These are phyloP conservation scores for Lamproptera curius DNA, from an alignment of 2,888 invertebrate species.

Conservation along the genomic window DNA sequence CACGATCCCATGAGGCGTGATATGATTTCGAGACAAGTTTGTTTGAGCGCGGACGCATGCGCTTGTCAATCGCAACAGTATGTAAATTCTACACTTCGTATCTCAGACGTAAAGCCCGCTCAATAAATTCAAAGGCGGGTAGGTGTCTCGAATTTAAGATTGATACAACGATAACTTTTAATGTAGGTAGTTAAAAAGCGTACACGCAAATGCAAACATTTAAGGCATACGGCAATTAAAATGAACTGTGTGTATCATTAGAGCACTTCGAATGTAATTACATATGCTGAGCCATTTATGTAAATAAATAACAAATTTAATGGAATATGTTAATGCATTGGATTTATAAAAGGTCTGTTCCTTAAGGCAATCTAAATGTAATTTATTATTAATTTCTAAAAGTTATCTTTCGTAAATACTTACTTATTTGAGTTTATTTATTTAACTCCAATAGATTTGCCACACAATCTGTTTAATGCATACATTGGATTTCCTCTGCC, in stretches of 20 bases:
- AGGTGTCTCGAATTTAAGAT: conserved; percentile 27
- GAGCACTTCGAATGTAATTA: no score
- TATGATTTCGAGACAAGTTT: neutral
- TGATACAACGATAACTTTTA: conserved; percentile 12
- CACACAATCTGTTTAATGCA: no score
- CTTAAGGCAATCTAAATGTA: no score
- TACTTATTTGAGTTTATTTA: no score
- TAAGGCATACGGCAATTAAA: neutral
- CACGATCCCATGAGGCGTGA: neutral
- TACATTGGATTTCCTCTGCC: no score
- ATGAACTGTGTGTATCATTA: no score
- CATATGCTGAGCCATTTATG: no score
- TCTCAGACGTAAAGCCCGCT: conserved; percentile 15
- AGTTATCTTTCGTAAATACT: no score
- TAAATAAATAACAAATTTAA: neutral
- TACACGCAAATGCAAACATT: neutral
- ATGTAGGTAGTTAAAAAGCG: conserved; percentile 1
- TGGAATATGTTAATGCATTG: neutral
- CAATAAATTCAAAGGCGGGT: conserved; percentile 24
- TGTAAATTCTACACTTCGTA: conserved; percentile 16
- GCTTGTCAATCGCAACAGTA: conserved; percentile 8
- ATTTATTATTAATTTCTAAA: no score
- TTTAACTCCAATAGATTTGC: no score
- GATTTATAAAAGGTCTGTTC: no score
- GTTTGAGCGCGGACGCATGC: neutral